phyloP scores from a whole-genome alignment of 2,113 vertebrate genomes.

The Calidris pugnax region DNA sequence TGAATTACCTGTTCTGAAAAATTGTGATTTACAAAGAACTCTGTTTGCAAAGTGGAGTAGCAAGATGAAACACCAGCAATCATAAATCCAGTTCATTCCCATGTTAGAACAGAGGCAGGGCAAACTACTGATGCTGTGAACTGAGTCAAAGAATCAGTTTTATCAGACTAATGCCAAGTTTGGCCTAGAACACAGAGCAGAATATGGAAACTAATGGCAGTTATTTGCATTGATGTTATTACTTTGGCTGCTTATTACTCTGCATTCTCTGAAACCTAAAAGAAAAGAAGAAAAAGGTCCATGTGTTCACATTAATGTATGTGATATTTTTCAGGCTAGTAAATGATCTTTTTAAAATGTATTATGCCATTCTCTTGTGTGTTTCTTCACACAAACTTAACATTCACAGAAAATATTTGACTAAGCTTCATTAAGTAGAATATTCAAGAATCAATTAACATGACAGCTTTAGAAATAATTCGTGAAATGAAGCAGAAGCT shows the following conservation, averaged over 20 bases:
- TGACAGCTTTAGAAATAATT: not conserved
- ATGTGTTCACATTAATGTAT: not conserved
- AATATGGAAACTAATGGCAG: not conserved
- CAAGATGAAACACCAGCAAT: not conserved
- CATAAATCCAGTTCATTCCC: not conserved
- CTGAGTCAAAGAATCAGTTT: not conserved
- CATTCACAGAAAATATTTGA: not conserved
- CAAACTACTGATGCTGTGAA: not conserved
- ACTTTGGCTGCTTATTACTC: not conserved
- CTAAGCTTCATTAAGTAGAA: not conserved
- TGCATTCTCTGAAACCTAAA: not conserved
- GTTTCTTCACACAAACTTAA: not conserved
- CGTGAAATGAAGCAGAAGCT: not conserved
- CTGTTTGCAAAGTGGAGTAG: not conserved
- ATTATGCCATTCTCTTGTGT: not conserved
- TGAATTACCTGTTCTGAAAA: not conserved
- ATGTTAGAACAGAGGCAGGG: not conserved
- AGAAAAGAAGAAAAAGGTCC: not conserved
- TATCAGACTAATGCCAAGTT: not conserved
- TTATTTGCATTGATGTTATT: not conserved
- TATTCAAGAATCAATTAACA: not conserved
- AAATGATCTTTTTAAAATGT: not conserved
- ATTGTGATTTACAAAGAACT: not conserved
- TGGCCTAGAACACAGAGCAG: not conserved
- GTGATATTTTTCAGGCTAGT: not conserved